Evolutionary conservation across 2,797 vertebrate species (phyloP).

Genomic region (Muscicapa comitata): DNA sequence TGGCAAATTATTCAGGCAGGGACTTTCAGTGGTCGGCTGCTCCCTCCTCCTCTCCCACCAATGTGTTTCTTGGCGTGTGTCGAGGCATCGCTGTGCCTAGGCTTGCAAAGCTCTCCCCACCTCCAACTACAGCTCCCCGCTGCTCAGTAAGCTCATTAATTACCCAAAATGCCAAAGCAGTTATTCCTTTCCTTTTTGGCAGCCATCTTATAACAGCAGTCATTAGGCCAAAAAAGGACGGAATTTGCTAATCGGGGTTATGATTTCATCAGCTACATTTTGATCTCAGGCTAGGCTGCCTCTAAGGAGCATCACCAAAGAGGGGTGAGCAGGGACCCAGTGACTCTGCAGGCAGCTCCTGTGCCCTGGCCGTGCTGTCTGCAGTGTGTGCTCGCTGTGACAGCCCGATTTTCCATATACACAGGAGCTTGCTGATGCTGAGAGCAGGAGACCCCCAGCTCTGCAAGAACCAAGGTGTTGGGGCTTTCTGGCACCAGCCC

Average conservation of each 20-base stretch:
- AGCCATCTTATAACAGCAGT: not conserved
- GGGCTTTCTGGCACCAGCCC: not conserved
- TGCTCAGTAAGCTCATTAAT: not conserved
- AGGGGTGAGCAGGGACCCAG: not conserved
- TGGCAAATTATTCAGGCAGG: not conserved
- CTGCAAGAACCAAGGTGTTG: too few relatives aligned
- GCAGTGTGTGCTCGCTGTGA: accelerated
- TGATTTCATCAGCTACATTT: not conserved
- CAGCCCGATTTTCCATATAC: accelerated
- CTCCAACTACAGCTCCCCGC: accelerated
- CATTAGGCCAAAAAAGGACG: not conserved
- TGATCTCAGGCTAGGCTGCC: not conserved
- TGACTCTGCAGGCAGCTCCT: not conserved
- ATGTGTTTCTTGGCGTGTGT: accelerated
- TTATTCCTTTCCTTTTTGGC: not conserved
- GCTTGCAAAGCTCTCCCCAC: not conserved
- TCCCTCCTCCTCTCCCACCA: not conserved
- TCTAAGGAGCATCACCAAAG: not conserved
- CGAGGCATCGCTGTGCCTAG: not conserved
- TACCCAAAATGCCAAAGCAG: not conserved
- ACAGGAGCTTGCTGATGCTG: not conserved
- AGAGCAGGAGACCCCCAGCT: not conserved
- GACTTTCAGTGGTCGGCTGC: not conserved
- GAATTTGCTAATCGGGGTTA: not conserved
- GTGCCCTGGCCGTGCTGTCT: not conserved